Evolutionary conservation across 2,797 vertebrate genomes (phyloP).

Genomic region (Prionace glauca): DNA sequence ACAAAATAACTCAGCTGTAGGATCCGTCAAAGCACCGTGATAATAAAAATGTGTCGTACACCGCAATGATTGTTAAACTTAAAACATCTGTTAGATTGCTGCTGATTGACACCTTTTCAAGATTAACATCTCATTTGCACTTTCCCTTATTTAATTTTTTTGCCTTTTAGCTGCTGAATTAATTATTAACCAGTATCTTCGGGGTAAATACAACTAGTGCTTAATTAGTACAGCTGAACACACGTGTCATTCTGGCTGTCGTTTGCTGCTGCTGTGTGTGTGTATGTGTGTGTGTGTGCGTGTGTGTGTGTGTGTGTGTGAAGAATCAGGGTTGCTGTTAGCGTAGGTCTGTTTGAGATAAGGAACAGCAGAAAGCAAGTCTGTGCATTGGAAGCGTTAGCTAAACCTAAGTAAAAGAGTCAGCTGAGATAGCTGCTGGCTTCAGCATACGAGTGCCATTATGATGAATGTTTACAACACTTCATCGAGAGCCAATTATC

Average conservation of each 20-base stretch:
- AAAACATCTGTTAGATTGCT: conserved; percentile 25
- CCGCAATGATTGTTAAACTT: conserved; percentile 1
- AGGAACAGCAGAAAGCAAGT: conserved; percentile 14
- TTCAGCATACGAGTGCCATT: conserved; percentile 49
- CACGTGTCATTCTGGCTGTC: conserved; percentile 30
- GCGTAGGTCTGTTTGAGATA: background rate
- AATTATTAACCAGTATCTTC: conserved; percentile 21
- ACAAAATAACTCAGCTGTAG: background rate
- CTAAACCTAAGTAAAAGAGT: conserved; percentile 48
- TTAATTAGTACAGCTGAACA: conserved; percentile 36
- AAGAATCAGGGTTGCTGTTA: background rate
- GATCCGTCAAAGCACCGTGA: background rate
- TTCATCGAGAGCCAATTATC: conserved; percentile 59
- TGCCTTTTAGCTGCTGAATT: conserved; percentile 36
- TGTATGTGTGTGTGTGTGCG: background rate
- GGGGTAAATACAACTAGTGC: conserved; percentile 18
- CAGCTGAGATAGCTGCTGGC: conserved; percentile 44
- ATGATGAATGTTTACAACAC: conserved; percentile 56
- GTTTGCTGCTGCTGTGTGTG: conserved; percentile 3
- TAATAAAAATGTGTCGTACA: background rate
- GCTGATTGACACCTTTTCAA: conserved; percentile 24
- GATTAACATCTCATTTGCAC: conserved; percentile 26
- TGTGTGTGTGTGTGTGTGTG: conserved; percentile 4
- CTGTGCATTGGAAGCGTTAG: conserved; percentile 46
- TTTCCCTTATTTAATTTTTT: conserved; percentile 36